Conservation (phyloP, 2,113 vertebrate genomes). For the Cervus canadensis region DNA sequence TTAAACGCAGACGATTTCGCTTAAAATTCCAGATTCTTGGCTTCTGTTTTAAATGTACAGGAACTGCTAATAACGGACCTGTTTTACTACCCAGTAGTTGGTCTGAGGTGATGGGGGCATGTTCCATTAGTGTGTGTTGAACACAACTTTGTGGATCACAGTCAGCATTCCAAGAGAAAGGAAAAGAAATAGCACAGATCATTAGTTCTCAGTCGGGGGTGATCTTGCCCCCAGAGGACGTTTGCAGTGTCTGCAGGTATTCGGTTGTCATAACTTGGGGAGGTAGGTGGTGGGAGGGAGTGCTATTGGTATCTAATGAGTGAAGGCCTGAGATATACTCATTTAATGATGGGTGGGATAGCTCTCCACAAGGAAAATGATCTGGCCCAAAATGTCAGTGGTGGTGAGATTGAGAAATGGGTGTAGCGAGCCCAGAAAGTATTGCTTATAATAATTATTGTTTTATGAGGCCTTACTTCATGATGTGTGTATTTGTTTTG, state of each 20-base stretch:
- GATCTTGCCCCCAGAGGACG: neutral
- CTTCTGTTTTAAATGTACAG: neutral
- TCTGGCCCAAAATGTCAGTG: neutral
- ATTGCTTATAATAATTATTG: neutral
- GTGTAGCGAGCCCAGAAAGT: neutral
- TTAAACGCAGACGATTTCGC: constrained; percentile 1
- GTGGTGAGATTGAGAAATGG: neutral
- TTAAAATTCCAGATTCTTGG: neutral
- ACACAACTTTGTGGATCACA: neutral
- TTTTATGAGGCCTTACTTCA: neutral
- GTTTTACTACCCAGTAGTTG: neutral
- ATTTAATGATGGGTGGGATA: neutral
- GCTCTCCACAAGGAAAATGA: neutral
- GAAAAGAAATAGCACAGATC: neutral
- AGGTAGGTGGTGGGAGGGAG: neutral
- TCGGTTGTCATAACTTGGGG: neutral
- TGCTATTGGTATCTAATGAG: neutral
- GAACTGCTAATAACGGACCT: neutral
- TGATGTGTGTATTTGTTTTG: neutral
- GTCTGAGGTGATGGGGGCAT: neutral
- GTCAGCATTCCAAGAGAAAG: neutral
- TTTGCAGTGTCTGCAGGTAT: neutral
- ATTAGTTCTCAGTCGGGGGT: neutral
- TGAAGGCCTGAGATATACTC: neutral
- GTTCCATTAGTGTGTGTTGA: neutral